Percentiles rank a stretch among this genome's conserved stretches.
phyloP scores from a whole-genome alignment of 1,140 invertebrate species.

The Pseudoatta argentina region DNA sequence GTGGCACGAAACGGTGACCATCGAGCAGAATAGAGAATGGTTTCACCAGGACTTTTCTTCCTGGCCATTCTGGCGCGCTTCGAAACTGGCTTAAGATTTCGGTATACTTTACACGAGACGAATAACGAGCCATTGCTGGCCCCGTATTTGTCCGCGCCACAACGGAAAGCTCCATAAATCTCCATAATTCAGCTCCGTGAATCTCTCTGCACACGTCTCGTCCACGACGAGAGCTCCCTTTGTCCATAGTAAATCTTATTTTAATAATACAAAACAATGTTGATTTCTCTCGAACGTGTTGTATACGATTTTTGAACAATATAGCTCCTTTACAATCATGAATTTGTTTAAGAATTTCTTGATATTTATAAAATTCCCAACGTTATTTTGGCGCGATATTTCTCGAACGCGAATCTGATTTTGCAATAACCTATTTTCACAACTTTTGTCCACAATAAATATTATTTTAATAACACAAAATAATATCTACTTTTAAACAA shows the following conservation, averaged over 20 bases:
- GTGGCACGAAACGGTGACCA: slow-evolving; percentile 33
- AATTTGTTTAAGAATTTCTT: background rate
- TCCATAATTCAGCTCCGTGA: slow-evolving; percentile 30
- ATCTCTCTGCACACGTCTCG: slow-evolving; percentile 16
- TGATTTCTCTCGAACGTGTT: background rate
- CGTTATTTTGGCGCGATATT: too few relatives aligned
- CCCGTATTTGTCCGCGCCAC: slow-evolving; percentile 23
- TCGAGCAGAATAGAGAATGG: slow-evolving; percentile 63
- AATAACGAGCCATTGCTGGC: slow-evolving; percentile 23
- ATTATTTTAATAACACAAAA: too few relatives aligned
- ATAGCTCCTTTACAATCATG: too few relatives aligned
- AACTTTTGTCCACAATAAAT: too few relatives aligned
- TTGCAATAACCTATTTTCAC: too few relatives aligned
- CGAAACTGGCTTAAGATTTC: slow-evolving; percentile 48
- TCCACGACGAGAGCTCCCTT: background rate
- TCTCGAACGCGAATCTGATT: too few relatives aligned
- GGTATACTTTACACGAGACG: slow-evolving; percentile 13
- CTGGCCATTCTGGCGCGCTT: slow-evolving; percentile 3
- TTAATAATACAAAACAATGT: slow-evolving; percentile 20
- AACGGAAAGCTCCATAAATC: slow-evolving; percentile 39
- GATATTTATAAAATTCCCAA: background rate
- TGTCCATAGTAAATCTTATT: slow-evolving; percentile 39
- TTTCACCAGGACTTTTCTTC: slow-evolving; percentile 26
- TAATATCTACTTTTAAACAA: too few relatives aligned
- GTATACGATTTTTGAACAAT: background rate